Base-by-base conservation (phyloP, 2,888 invertebrate genomes). In the Disparrhopalites patrizii region DNA sequence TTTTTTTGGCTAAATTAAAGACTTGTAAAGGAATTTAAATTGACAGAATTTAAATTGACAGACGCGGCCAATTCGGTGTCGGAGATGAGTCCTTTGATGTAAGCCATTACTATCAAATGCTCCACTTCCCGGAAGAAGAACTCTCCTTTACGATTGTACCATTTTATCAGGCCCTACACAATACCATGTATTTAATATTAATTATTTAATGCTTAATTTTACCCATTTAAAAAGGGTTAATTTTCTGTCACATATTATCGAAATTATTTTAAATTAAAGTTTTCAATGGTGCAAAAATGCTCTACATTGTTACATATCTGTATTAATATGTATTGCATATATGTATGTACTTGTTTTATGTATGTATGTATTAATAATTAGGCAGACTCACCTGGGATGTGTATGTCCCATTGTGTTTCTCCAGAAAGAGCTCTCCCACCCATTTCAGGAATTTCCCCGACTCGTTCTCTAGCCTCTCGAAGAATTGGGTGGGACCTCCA, bases 381-480 rank as follows among this genome's bases (percentile, higher is more conserved):
- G n/a, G n/a, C n/a, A n/a, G n/a, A n/a, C n/a, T n/a, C n/a, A n/a
- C 72, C 82, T 82, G 25, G 0, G 81, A 79, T 1, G 83, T 83
- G 77, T 83, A 83, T 0, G 82, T 82, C 4, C 81, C 83, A 76
- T 83, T 82, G 74, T 83, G 83, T 18, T 83, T 74, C 69, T 83
- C 83, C 60, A 83, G 75, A 75, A 80, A 83, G 23, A 83, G 76
- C 74, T 83, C 83, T 1, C 83, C 83, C 20, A 76, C 77, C 82
- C 82, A 83, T 28, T 77, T 77, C 74, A 80, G 81, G 63, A 83
- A 75, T 47, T 79, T 79, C 13, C 74, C 66, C 3, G 64, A 60
- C 15, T 79, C 78, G 47, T 76, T 76, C 63, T 76, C 76, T 40
- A 78, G 64, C 25, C 67, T 65, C 1, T 70, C 68, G 61, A 76